Percentiles rank a stretch among this genome's conserved stretches.
Evolutionary conservation across 2,113 vertebrate species (phyloP).

Genomic region (Nanorana parkeri): DNA sequence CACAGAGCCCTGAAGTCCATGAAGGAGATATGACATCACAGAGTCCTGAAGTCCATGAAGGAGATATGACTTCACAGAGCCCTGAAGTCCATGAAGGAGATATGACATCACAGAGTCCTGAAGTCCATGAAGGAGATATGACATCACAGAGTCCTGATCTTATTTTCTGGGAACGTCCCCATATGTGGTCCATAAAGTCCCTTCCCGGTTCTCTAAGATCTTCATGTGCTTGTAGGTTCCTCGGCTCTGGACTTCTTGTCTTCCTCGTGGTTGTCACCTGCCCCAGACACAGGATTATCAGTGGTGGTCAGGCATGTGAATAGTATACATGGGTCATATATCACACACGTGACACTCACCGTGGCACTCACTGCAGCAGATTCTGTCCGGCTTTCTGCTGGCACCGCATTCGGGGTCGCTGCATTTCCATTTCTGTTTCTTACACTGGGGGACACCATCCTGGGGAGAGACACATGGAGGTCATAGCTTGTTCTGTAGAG

Average conservation of each 20-base stretch:
- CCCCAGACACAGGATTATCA: background rate
- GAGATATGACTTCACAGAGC: no score
- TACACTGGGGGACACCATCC: constrained; percentile 87
- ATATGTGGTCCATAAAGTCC: background rate
- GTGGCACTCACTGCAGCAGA: constrained; percentile 82
- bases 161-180: background rate
- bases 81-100: background rate
- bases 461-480: constrained; percentile 57
- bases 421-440: constrained; percentile 88
- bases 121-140: no score
- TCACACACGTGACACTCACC: constrained; percentile 66
- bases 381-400: constrained; percentile 71
- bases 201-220: background rate
- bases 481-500: no score
- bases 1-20: no score
- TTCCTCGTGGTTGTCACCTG: constrained; percentile 24
- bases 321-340: no score
- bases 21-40: background rate
- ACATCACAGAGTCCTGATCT: background rate
- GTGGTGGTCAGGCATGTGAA: no score
- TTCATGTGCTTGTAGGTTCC: constrained; percentile 22
- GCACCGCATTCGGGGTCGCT: constrained; percentile 73
- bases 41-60: background rate
- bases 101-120: background rate
- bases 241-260: constrained; percentile 29